Conservation (phyloP, 2,113 vertebrate genomes). For the Nansenia antarctica region DNA sequence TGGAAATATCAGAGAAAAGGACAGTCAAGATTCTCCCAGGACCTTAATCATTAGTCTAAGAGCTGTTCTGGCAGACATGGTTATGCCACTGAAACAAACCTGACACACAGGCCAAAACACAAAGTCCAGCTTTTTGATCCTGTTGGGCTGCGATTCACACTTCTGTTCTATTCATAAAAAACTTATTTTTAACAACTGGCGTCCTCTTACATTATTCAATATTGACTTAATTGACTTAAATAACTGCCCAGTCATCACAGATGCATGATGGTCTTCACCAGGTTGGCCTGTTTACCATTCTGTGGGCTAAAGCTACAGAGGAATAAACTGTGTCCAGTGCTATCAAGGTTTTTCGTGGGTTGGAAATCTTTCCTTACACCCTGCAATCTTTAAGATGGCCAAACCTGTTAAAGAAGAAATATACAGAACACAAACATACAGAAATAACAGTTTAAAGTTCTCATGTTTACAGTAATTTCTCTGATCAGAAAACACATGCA, state of each 20-base stretch:
- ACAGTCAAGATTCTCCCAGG: no score
- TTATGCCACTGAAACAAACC: background rate
- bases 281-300: background rate
- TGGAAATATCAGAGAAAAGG: no score
- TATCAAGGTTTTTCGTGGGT: constrained; percentile 47
- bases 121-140: background rate
- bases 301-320: background rate
- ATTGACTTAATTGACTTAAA: no score
- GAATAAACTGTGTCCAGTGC: background rate
- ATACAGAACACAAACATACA: constrained; percentile 75
- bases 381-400: constrained; percentile 63
- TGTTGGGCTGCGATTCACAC: background rate
- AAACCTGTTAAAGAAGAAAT: constrained; percentile 80
- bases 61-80: background rate
- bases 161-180: background rate
- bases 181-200: background rate
- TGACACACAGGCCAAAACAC: background rate
- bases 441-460: constrained; percentile 61
- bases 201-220: background rate
- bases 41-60: no score
- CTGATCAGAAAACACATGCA: no score
- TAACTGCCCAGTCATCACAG: background rate
- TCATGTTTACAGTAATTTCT: constrained; percentile 23
- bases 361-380: constrained; percentile 58
- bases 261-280: background rate